Conservation (phyloP, 2,113 vertebrate genomes). For the Grantiella picta region DNA sequence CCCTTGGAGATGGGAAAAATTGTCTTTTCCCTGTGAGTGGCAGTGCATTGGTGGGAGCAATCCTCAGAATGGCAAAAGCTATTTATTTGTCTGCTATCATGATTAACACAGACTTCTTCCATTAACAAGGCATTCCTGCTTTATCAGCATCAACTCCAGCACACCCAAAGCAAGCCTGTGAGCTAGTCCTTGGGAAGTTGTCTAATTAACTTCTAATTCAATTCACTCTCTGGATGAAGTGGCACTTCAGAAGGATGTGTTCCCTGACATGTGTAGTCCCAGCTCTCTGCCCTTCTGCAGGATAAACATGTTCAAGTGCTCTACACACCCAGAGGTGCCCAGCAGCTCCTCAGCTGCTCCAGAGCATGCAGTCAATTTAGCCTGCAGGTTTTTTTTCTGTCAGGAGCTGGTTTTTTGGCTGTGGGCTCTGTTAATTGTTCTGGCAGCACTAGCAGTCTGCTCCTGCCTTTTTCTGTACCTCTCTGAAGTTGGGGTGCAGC, state of each 20-base stretch:
- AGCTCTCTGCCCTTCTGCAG: neutral
- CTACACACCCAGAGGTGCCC: neutral
- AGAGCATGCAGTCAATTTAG: neutral
- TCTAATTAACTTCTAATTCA: neutral
- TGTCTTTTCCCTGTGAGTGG: neutral
- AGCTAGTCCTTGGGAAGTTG: neutral
- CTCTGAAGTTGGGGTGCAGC: rapidly evolving
- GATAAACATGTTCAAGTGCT: neutral
- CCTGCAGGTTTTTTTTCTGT: neutral
- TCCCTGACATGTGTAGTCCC: rapidly evolving
- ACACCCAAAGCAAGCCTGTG: neutral
- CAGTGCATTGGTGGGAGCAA: neutral
- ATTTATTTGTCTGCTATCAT: neutral
- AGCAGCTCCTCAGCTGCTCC: neutral
- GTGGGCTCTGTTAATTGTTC: neutral
- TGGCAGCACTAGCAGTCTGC: neutral
- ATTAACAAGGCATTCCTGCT: neutral
- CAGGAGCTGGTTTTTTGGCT: neutral
- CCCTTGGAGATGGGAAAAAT: neutral
- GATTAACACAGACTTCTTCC: neutral
- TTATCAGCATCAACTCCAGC: neutral
- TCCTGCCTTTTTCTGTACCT: neutral
- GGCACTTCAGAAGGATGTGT: neutral
- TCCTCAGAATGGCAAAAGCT: neutral
- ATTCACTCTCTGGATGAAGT: neutral